Evolutionary conservation across 30 jellyfish, hydroid and myxozoan genomes (phyloP), one percentile per base, ranked within the genome.

Genomic region (Pseudorhiza aurosa): DNA sequence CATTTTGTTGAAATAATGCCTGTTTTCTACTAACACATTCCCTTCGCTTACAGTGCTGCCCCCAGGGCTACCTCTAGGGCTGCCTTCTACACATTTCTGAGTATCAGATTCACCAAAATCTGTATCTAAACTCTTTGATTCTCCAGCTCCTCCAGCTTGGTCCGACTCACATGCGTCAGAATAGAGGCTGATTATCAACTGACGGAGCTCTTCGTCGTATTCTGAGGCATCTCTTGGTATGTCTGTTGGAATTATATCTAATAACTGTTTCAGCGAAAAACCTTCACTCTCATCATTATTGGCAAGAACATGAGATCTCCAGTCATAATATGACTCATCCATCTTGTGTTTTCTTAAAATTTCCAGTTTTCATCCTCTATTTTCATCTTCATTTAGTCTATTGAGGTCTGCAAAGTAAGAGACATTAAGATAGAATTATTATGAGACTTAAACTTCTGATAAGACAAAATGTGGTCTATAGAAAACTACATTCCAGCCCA

Each of bases 211-310:
- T 36, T 77, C 89, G 40, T 77, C 89, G 31, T 40, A 77, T 63
- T 77, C 82, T 29, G 89, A 49, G 25, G 89, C 89, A 47, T 77
- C 55, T 77, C 70, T 77, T 10, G 89, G 89, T 40, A 77, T 77
- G 24, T 77, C 89, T 9, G 89, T 77, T 39, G 89, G 89, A 29
- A 77, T 77, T 30, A 50, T 77, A 44, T 77, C 39, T 11, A 77
- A 71, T 2, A 77, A 82, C 50, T 60, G 24, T 8, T 43, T 27
- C 74, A 77, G 29, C 14, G 89, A 77, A 32, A 27, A 37, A 28
- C 56, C 60, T 1, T 60, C 80, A 10, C 15, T 72, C 28, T 47
- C 67, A 2, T 36, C 33, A 26, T 47, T 73, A 19, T 65, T 9
- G 31, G 81, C 76, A 24, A 62, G 72, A 11, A 77, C 1, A 43